Percentiles rank a stretch among this genome's conserved stretches.
Conservation (phyloP, 2,888 invertebrate genomes). For the Allygus modestus region DNA sequence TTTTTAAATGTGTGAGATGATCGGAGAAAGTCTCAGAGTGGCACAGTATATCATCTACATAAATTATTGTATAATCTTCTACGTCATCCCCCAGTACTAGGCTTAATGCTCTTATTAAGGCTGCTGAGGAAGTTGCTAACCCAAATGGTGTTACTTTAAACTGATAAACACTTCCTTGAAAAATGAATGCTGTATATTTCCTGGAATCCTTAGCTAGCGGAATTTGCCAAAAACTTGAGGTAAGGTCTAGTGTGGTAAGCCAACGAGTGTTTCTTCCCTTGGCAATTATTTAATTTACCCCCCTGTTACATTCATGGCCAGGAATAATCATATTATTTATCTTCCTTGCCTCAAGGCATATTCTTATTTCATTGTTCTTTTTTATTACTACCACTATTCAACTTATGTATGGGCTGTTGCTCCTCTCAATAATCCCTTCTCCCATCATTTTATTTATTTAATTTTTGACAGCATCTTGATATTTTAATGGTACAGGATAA, state of each 20-base stretch:
- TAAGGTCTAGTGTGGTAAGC: background rate
- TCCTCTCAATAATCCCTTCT: slow-evolving; percentile 19
- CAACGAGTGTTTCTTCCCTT: background rate
- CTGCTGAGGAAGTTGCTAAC: background rate
- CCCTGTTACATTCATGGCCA: slow-evolving; percentile 2
- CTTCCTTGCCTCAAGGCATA: slow-evolving; percentile 31
- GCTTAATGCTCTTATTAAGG: slow-evolving; percentile 2
- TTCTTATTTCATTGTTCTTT: slow-evolving; percentile 11
- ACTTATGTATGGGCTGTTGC: slow-evolving; percentile 14
- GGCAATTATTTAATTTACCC: background rate
- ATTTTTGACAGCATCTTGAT: background rate
- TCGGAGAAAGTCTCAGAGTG: background rate
- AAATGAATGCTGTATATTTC: slow-evolving; percentile 19
- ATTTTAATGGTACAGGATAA: background rate
- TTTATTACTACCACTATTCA: background rate
- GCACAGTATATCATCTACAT: slow-evolving; percentile 15
- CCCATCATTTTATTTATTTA: background rate
- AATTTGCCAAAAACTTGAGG: slow-evolving; percentile 24
- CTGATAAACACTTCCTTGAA: slow-evolving; percentile 11
- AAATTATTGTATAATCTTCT: slow-evolving; percentile 32
- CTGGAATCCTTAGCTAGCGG: background rate
- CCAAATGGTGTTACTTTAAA: slow-evolving; percentile 25
- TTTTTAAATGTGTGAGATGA: slow-evolving; percentile 9
- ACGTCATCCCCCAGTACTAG: background rate
- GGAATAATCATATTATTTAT: slow-evolving; percentile 8